Conservation (phyloP, 1,140 invertebrate genomes). For the Zelostemma sp. region DNA sequence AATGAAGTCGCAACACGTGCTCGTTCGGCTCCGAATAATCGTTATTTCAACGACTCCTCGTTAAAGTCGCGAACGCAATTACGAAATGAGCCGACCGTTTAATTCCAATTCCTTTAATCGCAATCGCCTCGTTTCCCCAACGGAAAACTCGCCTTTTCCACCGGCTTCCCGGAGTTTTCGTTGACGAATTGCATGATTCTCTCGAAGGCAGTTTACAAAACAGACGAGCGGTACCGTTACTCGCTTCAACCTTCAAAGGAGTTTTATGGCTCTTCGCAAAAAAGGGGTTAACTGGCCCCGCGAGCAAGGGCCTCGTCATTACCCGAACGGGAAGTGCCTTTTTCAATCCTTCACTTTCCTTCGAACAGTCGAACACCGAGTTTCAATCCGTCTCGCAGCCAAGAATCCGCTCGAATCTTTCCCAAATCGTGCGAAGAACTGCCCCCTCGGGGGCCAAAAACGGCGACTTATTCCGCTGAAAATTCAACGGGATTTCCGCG, state of each 20-base stretch:
- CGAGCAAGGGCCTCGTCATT: slow-evolving; percentile 57
- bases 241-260: slow-evolving; percentile 31
- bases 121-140: no score
- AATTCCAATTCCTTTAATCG: no score
- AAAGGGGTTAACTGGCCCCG: slow-evolving; percentile 29
- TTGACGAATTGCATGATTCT: slow-evolving; percentile 28
- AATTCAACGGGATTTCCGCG: not conserved
- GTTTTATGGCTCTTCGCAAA: slow-evolving; percentile 45
- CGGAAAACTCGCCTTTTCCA: no score
- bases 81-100: no score
- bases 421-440: not conserved
- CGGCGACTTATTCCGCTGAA: not conserved
- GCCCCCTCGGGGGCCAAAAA: not conserved
- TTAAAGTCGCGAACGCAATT: no score
- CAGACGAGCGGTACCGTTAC: slow-evolving; percentile 31
- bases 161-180: no score
- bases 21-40: no score
- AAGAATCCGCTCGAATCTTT: not conserved
- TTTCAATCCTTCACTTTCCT: slow-evolving; percentile 56
- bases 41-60: no score
- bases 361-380: slow-evolving; percentile 40
- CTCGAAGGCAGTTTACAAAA: slow-evolving; percentile 25
- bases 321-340: slow-evolving; percentile 57
- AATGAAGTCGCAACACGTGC: not conserved
- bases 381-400: slow-evolving; percentile 12